Percentiles rank a stretch among this genome's conserved stretches.
phyloP scores from a whole-genome alignment of 2,888 invertebrate species.

The Seira sanloemensis region DNA sequence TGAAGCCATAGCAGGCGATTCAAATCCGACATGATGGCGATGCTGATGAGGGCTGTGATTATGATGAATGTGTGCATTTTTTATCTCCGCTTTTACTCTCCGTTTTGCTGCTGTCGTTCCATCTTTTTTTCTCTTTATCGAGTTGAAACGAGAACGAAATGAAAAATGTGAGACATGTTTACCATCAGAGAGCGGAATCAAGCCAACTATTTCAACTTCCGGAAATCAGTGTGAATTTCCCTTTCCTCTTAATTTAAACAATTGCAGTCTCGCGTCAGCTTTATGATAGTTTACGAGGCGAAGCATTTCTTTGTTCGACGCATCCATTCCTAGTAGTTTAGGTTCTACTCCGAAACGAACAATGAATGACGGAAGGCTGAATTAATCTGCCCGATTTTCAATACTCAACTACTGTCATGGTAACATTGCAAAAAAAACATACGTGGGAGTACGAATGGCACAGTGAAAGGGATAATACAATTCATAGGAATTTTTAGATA shows the following conservation, averaged over 20 bases:
- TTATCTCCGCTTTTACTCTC: slow-evolving; percentile 21
- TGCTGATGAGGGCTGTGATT: slow-evolving; percentile 13
- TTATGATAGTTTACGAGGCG: too few species aligned
- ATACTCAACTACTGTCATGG: not conserved
- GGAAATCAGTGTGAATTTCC: slow-evolving; percentile 62
- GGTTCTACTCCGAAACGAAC: not conserved
- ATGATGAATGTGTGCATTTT: slow-evolving; percentile 24
- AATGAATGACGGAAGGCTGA: not conserved
- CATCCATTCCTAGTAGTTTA: not conserved
- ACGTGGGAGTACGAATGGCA: not conserved
- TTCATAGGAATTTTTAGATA: too few species aligned
- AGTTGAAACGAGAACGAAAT: slow-evolving; percentile 33
- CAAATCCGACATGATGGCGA: slow-evolving; percentile 15
- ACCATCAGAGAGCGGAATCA: slow-evolving; percentile 37
- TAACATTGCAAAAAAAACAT: not conserved
- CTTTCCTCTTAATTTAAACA: slow-evolving; percentile 32
- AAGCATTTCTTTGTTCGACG: not conserved
- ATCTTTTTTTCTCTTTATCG: slow-evolving; percentile 29
- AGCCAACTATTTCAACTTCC: slow-evolving; percentile 60
- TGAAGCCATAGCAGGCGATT: not conserved
- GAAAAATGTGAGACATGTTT: slow-evolving; percentile 6
- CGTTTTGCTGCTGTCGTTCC: too few species aligned
- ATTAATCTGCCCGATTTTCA: not conserved
- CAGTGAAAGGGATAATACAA: not conserved
- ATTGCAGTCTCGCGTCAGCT: too few species aligned